Percentiles rank a stretch among this genome's conserved stretches.
These are phyloP conservation scores for Upupa epops DNA, from an alignment of 2,113 vertebrate genomes.

Conservation along the genomic window DNA sequence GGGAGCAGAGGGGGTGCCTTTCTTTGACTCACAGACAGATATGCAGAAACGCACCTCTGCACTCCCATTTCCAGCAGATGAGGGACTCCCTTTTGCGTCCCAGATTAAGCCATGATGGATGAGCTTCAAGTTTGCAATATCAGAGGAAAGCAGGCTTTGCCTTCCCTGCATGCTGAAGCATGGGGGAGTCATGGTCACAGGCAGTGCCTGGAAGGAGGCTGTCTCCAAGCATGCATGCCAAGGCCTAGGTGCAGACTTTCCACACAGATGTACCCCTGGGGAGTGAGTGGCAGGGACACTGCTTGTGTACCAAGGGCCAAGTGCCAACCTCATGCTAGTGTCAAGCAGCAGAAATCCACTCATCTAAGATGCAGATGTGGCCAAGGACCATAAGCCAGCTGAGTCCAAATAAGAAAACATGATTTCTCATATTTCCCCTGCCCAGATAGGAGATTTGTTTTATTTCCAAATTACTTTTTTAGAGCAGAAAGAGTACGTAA, in stretches of 20 bases:
- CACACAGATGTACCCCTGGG: neutral
- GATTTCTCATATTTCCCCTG: neutral
- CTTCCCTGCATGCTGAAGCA: neutral
- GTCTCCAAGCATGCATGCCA: fast-evolving
- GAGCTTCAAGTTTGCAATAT: neutral
- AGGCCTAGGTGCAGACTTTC: neutral
- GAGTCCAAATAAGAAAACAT: neutral
- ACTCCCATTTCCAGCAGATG: too few species aligned
- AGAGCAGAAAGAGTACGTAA: neutral
- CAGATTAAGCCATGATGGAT: fast-evolving
- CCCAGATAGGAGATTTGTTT: neutral
- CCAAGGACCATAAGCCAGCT: neutral
- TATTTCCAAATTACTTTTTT: neutral
- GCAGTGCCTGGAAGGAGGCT: neutral
- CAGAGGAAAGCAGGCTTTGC: neutral
- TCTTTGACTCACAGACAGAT: neutral
- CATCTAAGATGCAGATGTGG: neutral
- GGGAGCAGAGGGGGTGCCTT: neutral
- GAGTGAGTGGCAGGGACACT: neutral
- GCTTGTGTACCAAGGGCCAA: neutral
- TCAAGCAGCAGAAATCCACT: neutral
- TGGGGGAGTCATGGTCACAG: neutral
- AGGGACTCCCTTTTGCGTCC: neutral
- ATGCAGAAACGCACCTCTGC: neutral
- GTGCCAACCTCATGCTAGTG: neutral